Percentiles rank a stretch among this genome's conserved stretches.
These are phyloP conservation scores for Moxostoma hubbsi DNA, from an alignment of 2,797 vertebrate genomes.

Conservation along the genomic window DNA sequence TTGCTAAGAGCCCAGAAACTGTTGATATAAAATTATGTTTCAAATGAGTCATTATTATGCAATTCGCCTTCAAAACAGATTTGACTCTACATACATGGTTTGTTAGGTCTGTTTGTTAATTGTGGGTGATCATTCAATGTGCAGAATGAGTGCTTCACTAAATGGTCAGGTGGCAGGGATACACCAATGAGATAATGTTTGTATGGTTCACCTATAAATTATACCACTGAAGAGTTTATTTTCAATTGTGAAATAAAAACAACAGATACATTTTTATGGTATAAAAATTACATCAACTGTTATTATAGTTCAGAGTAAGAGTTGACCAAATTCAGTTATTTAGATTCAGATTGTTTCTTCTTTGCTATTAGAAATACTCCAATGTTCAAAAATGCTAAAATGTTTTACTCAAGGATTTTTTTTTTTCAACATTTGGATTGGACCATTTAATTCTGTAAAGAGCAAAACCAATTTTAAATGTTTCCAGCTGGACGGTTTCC, in stretches of 20 bases:
- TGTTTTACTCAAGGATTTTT: not conserved
- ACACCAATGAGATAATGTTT: not conserved
- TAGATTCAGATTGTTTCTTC: not conserved
- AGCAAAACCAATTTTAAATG: slow-evolving; percentile 36
- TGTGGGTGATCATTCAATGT: not conserved
- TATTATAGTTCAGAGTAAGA: slow-evolving; percentile 21
- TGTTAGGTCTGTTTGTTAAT: not conserved
- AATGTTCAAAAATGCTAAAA: slow-evolving; percentile 22
- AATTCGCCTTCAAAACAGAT: slow-evolving; percentile 34
- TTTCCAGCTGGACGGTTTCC: slow-evolving; percentile 45
- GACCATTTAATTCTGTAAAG: slow-evolving; percentile 35
- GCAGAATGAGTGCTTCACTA: not conserved
- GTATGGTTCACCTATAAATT: not conserved
- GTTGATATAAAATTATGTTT: slow-evolving; percentile 11
- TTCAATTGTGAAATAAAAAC: not conserved
- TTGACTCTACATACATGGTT: not conserved
- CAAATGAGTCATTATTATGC: slow-evolving; percentile 15
- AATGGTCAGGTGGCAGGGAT: not conserved
- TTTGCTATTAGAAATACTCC: slow-evolving; percentile 20
- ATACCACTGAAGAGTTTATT: not conserved
- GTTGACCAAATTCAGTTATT: slow-evolving; percentile 7
- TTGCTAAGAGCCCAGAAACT: slow-evolving; percentile 15
- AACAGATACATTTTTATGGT: not conserved
- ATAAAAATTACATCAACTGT: not conserved
- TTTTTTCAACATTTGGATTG: slow-evolving; percentile 20